Base-by-base conservation (phyloP, 2,888 invertebrate species). In the Agrochola litura region DNA sequence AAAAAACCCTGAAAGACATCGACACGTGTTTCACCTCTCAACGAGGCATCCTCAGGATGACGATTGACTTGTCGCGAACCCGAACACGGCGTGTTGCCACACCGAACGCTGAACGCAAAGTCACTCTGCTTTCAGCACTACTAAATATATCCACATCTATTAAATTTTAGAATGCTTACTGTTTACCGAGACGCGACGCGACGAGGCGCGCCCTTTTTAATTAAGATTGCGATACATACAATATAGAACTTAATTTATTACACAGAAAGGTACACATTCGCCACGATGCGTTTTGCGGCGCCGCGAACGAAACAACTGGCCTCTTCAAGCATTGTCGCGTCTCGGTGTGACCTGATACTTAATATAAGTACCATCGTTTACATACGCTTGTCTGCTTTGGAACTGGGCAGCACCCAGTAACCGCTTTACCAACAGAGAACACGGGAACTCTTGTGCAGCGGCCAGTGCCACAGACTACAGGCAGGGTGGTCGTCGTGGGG, bases 401-500 rank as follows among this genome's bases (percentile, higher is more conserved):
- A 22, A 30, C 12, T 14, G 4, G 0, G 58, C 41, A 19, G 58
- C 68, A 68, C 37, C 77, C 19, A 43, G 93, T 94, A 6, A 90
- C 90, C 12, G 92, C 89, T 81, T 94, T 95, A 0, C 89, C 92
- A 12, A 90, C 91, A 0, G 95, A 96, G 90, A 96, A 95, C 2
- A 96, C 94, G 0, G 96, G 96, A 10, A 96, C 95, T 52, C 96
- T 88, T 1, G 96, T 96, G 81, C 94, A 94, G 0, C 94, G 91
- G 0, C 95, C 92, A 1, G 95, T 93, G 72, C 96, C 96, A 78
- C 96, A 91, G 6, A 96, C 88, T 2, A 96, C 95, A 0, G 96
- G 95, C 49, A 92, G 88, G 71, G 78, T 89, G 49, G 82, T 80
- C 22, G 67, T 86, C 16, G 85, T 68, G 1, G 95, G 95, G 79